Evolutionary conservation across 2,113 vertebrate species (phyloP), one percentile per base, ranked within the genome.

Genomic region (Tympanuchus pallidicinctus): DNA sequence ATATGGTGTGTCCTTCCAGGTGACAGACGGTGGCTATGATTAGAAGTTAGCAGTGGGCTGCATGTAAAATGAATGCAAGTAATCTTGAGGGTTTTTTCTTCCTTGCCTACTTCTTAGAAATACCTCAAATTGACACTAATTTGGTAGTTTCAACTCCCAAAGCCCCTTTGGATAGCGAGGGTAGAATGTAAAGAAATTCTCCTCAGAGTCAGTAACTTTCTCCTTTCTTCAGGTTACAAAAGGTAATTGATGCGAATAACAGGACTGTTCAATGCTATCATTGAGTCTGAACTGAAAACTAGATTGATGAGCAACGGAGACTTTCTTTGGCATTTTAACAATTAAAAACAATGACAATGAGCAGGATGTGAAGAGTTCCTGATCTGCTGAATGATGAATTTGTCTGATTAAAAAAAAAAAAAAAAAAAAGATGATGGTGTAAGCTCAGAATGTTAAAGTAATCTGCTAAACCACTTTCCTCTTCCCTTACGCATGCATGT

Each of bases 81-180:
- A 93, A 96, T 96, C 88, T 83, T 40, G 32, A 71, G 19, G 36
- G 80, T 74, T 83, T 48, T 61, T 42, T 13, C 6, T 34, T 85
- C 38, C 25, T 94, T 88, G 6, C 22, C 61, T 76, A 2, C 74
- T 89, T 95, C 85, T 91, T 93, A 94, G 85, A 97, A 97, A 92
- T 94, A 65, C 45, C 81, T 97, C 71, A 92, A 80, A 92, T 78
- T 97, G 97, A 95, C 92, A 95, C 52, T 97, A 95, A 98, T 97
- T 96, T 94, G 87, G 88, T 97, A 89, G 69, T 96, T 90, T 92
- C 65, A 92, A 93, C 85, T 97, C 94, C 90, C 92, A 92, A 36
- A 93, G 63, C 38, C 78, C 79, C 59, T 93, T 89, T 94, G 50
- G 87, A 87, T 92, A 89, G 70, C 21, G 69, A 94, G 71, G 56